These are phyloP conservation scores for Homarus gammarus DNA, from an alignment of 2,888 invertebrate genomes.

Conservation along the genomic window DNA sequence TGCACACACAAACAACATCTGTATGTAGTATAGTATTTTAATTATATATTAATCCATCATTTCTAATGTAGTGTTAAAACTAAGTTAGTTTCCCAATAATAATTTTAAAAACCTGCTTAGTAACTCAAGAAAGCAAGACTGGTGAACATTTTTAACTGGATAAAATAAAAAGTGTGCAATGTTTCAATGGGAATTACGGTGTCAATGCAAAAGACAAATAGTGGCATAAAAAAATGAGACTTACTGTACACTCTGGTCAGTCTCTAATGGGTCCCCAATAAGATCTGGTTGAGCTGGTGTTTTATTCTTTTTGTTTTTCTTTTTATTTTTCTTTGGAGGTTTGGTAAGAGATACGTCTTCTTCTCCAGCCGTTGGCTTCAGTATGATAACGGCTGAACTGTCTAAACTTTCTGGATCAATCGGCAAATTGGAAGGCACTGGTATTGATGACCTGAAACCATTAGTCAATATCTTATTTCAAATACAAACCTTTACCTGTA, in stretches of 20 bases:
- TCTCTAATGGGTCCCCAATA: constrained; percentile 44
- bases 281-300: constrained; percentile 28
- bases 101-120: too few relatives aligned
- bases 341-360: background rate
- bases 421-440: background rate
- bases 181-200: background rate
- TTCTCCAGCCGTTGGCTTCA: constrained; percentile 17
- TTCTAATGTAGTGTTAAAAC: too few relatives aligned
- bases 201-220: background rate
- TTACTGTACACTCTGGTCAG: constrained; percentile 38
- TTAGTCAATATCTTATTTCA: too few relatives aligned
- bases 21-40: too few relatives aligned
- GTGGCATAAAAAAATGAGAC: background rate
- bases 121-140: too few relatives aligned
- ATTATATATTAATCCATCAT: too few relatives aligned
- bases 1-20: too few relatives aligned
- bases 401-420: constrained; percentile 28
- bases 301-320: constrained; percentile 53
- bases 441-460: background rate
- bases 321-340: constrained; percentile 36
- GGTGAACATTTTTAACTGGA: too few relatives aligned
- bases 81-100: too few relatives aligned
- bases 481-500: too few relatives aligned
- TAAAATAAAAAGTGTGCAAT: too few relatives aligned
- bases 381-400: background rate